Base-by-base conservation (phyloP, 2,113 vertebrate species). In the Ia io region DNA sequence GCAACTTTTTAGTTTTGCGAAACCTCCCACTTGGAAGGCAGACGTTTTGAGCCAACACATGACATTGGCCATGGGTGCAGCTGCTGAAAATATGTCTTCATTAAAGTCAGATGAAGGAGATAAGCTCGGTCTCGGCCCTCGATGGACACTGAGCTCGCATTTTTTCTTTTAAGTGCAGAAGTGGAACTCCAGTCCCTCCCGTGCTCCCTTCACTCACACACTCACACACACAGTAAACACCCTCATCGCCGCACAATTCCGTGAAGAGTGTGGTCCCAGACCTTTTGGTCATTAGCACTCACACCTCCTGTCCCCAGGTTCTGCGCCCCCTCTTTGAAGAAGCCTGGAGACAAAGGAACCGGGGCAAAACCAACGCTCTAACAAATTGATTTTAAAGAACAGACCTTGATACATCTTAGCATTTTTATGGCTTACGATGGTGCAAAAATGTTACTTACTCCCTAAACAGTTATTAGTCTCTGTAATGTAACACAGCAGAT, bases 401-500 rank as follows among this genome's bases (percentile, higher is more conserved):
- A 97, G 97, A 97, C 95, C 97, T 97, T 97, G 97, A 97, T 92
- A 97, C 95, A 93, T 97, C 96, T 97, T 96, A 98, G 95, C 95
- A 74, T 97, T 97, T 97, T 98, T 94, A 95, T 95, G 97, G 96
- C 97, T 98, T 97, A 97, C 98, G 98, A 98, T 91, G 98, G 98
- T 98, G 98, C 98, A 99, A 98, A 98, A 98, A 98, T 94, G 98
- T 98, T 98, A 98, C 98, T 98, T 97, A 98, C 98, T 99, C 98
- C 98, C 98, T 92, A 95, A 97, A 94, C 98, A 97, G 98, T 98
- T 98, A 98, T 99, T 99, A 98, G 98, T 98, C 98, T 99, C 98
- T 63, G 98, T 98, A 98, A 98, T 98, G 98, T 98, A 99, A 98
- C 98, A 98, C 96, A 99, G 98, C 98, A 98, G 98, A 98, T 98